Conservation (phyloP, 2,797 vertebrate species). For the Rhabdomys pumilio region DNA sequence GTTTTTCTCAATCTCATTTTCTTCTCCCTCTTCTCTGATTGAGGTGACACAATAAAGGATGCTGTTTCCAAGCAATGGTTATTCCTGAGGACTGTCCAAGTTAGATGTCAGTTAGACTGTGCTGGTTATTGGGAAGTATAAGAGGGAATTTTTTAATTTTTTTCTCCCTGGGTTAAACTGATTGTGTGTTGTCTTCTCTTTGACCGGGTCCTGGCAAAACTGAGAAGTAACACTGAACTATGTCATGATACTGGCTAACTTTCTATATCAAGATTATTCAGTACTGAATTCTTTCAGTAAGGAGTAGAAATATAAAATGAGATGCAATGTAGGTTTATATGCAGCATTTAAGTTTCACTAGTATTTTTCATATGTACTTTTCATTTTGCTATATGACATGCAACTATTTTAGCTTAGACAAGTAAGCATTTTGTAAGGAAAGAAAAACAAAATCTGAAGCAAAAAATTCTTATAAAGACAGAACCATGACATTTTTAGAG, state of each 20-base stretch:
- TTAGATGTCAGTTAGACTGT: background rate
- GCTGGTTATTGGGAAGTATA: background rate
- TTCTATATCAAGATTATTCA: conserved; percentile 62
- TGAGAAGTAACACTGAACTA: conserved; percentile 54
- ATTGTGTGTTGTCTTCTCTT: conserved; percentile 47
- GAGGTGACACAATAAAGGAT: background rate
- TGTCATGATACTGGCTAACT: conserved; percentile 29
- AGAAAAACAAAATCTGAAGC: conserved; percentile 11
- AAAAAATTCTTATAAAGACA: conserved; percentile 42
- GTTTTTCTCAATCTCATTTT: background rate
- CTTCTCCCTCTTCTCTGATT: conserved; percentile 12
- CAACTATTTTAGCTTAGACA: conserved; percentile 54
- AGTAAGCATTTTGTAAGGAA: conserved; percentile 28
- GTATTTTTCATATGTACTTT: conserved; percentile 29
- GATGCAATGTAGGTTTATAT: background rate
- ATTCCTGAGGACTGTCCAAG: background rate
- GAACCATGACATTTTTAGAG: background rate
- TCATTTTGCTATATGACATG: conserved; percentile 11
- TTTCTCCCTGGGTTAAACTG: background rate
- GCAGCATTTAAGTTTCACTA: background rate
- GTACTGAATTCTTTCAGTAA: conserved; percentile 39
- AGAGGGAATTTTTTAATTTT: background rate
- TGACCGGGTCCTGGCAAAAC: conserved; percentile 24
- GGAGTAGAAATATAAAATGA: conserved; percentile 48
- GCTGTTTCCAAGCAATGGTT: background rate